Conservation (phyloP, 2,113 vertebrate species). For the Bubo blakistoni region DNA sequence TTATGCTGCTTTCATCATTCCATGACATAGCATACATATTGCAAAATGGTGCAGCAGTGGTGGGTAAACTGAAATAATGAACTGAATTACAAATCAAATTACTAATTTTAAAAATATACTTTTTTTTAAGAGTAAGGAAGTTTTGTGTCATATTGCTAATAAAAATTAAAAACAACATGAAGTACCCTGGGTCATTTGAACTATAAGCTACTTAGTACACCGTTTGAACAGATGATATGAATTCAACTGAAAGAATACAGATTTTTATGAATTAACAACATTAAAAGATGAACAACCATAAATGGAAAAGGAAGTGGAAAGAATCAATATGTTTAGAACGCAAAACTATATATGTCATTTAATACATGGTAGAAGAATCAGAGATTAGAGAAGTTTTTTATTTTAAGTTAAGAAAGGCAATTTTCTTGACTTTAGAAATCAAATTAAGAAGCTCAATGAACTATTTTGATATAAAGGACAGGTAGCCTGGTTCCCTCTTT, state of each 20-base stretch:
- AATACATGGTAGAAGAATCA: neutral
- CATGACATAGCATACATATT: conserved; percentile 41
- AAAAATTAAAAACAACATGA: neutral
- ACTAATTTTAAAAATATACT: neutral
- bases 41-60: conserved; percentile 54
- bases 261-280: neutral
- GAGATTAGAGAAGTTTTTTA: neutral
- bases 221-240: neutral
- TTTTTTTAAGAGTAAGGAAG: neutral
- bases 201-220: neutral
- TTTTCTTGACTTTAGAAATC: neutral
- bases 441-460: neutral
- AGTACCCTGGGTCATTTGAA: neutral
- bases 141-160: neutral
- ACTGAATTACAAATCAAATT: conserved; percentile 15
- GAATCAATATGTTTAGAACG: neutral
- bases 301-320: neutral
- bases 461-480: neutral
- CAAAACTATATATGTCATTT: neutral
- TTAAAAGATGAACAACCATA: neutral
- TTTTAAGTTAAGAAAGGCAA: neutral
- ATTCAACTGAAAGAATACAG: neutral
- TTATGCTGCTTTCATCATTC: conserved; percentile 71
- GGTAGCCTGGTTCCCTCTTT: neutral
- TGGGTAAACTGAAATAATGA: conserved; percentile 18